A percentile compares a stretch with the other conserved stretches of the same genome.
phyloP scores from a whole-genome alignment of 1,140 invertebrate species.

The Cydia fagiglandana region DNA sequence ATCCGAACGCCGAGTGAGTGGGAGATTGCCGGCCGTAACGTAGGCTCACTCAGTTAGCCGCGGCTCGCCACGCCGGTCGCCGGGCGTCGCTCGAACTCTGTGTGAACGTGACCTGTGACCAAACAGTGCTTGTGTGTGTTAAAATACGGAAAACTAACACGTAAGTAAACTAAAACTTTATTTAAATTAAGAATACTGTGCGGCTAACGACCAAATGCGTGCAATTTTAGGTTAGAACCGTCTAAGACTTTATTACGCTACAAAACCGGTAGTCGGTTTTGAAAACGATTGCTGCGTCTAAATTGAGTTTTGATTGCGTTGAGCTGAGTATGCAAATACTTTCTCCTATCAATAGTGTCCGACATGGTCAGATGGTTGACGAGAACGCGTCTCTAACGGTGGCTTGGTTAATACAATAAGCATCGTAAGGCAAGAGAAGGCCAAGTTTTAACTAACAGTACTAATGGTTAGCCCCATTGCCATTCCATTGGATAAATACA shows the following conservation, averaged over 20 bases:
- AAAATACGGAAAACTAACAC: conserved; percentile 18
- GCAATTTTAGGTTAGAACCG: conserved; percentile 25
- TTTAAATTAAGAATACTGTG: conserved; percentile 10
- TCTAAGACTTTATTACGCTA: conserved; percentile 21
- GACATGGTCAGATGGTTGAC: conserved; percentile 21
- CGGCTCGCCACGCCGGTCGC: conserved; percentile 13
- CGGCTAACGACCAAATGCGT: neutral
- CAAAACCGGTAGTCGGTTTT: conserved; percentile 22
- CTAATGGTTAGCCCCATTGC: neutral
- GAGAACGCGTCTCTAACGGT: conserved; percentile 11
- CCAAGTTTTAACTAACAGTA: neutral
- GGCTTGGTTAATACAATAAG: neutral
- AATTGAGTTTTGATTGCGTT: conserved; percentile 18
- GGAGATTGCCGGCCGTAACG: neutral
- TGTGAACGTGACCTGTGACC: conserved; percentile 14
- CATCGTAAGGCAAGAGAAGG: neutral
- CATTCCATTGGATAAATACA: neutral
- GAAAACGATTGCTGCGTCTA: conserved; percentile 18
- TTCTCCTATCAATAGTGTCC: conserved; percentile 24
- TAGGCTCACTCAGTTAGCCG: conserved; percentile 25
- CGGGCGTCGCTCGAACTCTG: neutral
- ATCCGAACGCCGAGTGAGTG: conserved; percentile 20
- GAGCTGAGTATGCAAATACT: conserved; percentile 25
- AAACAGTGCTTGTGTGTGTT: conserved; percentile 21
- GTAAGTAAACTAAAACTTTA: conserved; percentile 21